Evolutionary conservation across 2,113 vertebrate genomes (phyloP).

Genomic region (Phyllostomus hastatus): DNA sequence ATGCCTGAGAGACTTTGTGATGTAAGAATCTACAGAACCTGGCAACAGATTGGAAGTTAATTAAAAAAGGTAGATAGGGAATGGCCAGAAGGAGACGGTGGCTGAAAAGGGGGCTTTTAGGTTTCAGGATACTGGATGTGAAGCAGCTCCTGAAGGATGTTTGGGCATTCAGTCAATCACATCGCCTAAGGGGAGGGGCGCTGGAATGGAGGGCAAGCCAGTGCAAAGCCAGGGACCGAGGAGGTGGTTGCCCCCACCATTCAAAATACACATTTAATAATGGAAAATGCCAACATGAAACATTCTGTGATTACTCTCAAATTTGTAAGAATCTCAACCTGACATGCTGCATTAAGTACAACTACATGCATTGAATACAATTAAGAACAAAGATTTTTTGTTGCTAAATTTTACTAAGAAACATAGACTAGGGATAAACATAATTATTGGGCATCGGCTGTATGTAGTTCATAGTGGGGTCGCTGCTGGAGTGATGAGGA

Average conservation of each 20-base stretch:
- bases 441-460: not conserved
- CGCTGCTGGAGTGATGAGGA: not conserved
- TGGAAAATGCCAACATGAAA: not conserved
- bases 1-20: not conserved
- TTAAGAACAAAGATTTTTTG: not conserved
- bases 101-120: not conserved
- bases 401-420: not conserved
- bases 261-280: not conserved
- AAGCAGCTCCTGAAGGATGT: not conserved
- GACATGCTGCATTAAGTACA: not conserved
- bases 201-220: not conserved
- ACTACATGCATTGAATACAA: not conserved
- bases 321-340: not conserved
- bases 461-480: not conserved
- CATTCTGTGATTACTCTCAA: not conserved
- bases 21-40: not conserved
- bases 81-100: not conserved
- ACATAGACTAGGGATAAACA: not conserved
- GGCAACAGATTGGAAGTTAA: not conserved
- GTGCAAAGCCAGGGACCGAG: not conserved
- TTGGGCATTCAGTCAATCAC: fast-evolving
- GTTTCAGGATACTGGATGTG: not conserved
- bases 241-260: not conserved
- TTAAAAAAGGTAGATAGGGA: not conserved
- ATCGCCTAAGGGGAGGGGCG: not conserved